Conservation (phyloP, 2,113 vertebrate genomes). For the Muntiacus muntjak region DNA sequence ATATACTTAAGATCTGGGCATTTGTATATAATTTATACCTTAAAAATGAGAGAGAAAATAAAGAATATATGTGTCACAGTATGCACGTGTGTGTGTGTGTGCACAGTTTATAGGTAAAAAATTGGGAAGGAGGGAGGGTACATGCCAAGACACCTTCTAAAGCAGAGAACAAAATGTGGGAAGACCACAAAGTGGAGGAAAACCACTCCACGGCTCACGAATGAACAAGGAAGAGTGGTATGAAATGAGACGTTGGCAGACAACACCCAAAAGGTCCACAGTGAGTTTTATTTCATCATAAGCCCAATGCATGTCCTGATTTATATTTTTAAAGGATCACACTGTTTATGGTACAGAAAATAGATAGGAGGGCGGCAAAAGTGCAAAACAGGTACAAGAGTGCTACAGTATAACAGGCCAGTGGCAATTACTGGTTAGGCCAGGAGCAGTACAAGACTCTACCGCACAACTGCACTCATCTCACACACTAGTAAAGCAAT, state of each 20-base stretch:
- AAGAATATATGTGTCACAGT: not conserved
- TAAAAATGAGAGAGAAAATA: not conserved
- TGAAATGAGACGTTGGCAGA: not conserved
- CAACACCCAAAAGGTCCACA: not conserved
- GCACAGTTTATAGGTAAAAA: not conserved
- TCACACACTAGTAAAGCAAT: not conserved
- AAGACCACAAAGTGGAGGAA: not conserved
- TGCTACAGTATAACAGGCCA: not conserved
- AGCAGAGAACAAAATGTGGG: not conserved
- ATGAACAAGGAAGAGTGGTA: not conserved
- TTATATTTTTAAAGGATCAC: not conserved
- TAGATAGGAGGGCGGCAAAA: not conserved
- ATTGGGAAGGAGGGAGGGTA: not conserved
- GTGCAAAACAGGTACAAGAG: not conserved
- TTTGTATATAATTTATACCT: not conserved
- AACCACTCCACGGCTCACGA: not conserved
- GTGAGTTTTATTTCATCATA: not conserved
- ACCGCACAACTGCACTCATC: not conserved
- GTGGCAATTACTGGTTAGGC: not conserved
- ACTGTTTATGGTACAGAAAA: not conserved
- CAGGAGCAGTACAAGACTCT: not conserved
- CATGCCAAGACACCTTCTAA: not conserved
- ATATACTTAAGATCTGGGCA: not conserved
- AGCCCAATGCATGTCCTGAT: not conserved
- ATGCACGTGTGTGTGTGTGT: not conserved